Evolutionary conservation across 1,140 invertebrate species (phyloP).

Genomic region (Hermetia illucens): DNA sequence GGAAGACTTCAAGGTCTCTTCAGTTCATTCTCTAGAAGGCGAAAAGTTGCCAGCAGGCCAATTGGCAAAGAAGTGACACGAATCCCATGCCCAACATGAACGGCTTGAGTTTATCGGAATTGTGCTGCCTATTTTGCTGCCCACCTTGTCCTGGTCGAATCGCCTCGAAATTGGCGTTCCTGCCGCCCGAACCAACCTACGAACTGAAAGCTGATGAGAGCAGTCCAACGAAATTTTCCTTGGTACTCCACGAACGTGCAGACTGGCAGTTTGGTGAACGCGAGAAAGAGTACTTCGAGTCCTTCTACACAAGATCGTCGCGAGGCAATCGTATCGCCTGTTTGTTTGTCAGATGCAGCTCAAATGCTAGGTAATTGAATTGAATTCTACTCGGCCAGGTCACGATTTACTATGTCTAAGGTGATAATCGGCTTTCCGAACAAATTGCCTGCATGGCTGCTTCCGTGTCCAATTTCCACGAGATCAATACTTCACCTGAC

Average conservation of each 20-base stretch:
- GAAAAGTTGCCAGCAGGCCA: too few species aligned
- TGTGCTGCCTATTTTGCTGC: slow-evolving; percentile 65
- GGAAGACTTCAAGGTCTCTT: too few species aligned
- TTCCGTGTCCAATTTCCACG: too few species aligned
- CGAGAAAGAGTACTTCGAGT: slow-evolving; percentile 44
- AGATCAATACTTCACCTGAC: too few species aligned
- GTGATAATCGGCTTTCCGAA: too few species aligned
- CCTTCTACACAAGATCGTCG: slow-evolving; percentile 35
- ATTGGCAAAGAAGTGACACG: too few species aligned
- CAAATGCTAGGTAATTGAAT: slow-evolving; percentile 38
- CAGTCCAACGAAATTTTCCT: slow-evolving; percentile 4
- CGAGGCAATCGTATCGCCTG: slow-evolving; percentile 50
- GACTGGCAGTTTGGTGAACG: slow-evolving; percentile 34
- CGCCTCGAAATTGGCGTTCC: slow-evolving; percentile 59
- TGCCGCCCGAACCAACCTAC: slow-evolving; percentile 59
- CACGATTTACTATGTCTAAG: too few species aligned
- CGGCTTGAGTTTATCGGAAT: slow-evolving; percentile 38
- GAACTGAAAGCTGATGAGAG: slow-evolving; percentile 30
- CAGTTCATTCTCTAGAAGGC: too few species aligned
- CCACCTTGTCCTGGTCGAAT: slow-evolving; percentile 61
- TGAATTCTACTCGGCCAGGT: too few species aligned
- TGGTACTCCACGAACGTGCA: slow-evolving; percentile 14
- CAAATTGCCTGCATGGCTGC: too few species aligned
- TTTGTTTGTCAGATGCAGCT: slow-evolving; percentile 45
- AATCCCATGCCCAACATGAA: too few species aligned